These are phyloP conservation scores for Scomber japonicus DNA, from an alignment of 2,113 vertebrate genomes.

Conservation along the genomic window DNA sequence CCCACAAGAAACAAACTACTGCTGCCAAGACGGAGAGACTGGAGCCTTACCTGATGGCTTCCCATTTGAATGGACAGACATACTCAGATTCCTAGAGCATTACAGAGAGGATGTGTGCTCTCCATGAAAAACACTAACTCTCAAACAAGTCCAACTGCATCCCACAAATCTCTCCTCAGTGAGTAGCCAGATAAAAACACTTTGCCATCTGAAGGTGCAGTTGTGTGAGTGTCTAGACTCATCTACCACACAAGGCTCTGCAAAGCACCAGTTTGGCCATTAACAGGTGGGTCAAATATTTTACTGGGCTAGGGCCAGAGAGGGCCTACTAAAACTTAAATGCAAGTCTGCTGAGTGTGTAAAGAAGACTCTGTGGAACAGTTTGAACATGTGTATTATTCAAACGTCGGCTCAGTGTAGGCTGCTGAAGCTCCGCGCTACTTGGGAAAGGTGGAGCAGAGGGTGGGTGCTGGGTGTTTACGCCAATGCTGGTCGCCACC, in stretches of 20 bases:
- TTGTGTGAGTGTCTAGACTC: slow-evolving; percentile 72
- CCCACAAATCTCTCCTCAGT: slow-evolving; percentile 51
- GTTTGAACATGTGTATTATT: slow-evolving; percentile 60
- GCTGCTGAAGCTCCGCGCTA: slow-evolving; percentile 29
- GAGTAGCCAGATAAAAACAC: slow-evolving; percentile 60
- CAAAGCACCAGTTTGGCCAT: slow-evolving; percentile 52
- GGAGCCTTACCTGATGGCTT: slow-evolving; percentile 59
- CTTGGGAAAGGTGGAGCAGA: slow-evolving; percentile 53
- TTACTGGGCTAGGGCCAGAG: slow-evolving; percentile 72
- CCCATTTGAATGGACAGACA: slow-evolving; percentile 54
- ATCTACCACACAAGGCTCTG: slow-evolving; percentile 56
- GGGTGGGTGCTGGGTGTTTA: slow-evolving; percentile 73
- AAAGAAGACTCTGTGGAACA: slow-evolving; percentile 54
- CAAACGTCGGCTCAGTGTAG: slow-evolving; percentile 5
- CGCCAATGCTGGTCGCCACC: slow-evolving; percentile 77
- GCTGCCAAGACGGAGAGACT: slow-evolving; percentile 48
- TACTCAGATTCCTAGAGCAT: slow-evolving; percentile 55
- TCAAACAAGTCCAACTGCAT: slow-evolving; percentile 60
- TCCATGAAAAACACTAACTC: slow-evolving; percentile 63
- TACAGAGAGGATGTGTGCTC: slow-evolving; percentile 36
- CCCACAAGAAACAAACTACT: slow-evolving; percentile 34
- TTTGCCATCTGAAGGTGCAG: slow-evolving; percentile 60
- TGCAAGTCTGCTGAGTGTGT: slow-evolving; percentile 54
- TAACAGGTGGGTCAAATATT: slow-evolving; percentile 80
- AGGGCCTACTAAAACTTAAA: slow-evolving; percentile 65